Percentiles rank a stretch among this genome's conserved stretches.
Evolutionary conservation across 1,140 invertebrate species (phyloP).

Genomic region (Rhizoglyphus robini): DNA sequence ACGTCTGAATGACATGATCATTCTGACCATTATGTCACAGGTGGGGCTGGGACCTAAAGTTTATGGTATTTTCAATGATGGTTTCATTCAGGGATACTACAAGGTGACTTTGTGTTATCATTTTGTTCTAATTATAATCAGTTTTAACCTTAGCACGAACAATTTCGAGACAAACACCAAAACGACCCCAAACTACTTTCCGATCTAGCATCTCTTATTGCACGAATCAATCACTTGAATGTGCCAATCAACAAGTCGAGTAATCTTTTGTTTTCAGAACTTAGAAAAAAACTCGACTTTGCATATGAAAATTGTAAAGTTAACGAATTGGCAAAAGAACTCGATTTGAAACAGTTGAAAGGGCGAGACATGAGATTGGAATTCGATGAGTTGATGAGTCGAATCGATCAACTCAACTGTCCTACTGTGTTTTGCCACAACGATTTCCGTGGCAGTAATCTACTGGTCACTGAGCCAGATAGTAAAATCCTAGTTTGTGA

Average conservation of each 20-base stretch:
- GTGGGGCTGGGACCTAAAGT: conserved; percentile 3
- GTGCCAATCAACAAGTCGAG: not conserved
- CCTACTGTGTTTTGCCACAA: not conserved
- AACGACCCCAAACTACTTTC: not conserved
- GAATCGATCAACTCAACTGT: not conserved
- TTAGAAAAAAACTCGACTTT: not conserved
- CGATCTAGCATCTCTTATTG: not conserved
- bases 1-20: conserved; percentile 12
- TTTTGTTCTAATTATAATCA: not conserved
- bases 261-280: not conserved
- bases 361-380: not conserved
- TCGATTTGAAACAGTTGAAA: not conserved
- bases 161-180: conserved; percentile 1
- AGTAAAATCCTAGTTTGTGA: not conserved
- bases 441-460: not conserved
- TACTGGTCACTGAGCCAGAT: not conserved
- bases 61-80: conserved; percentile 17
- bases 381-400: not conserved
- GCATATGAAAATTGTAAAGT: not conserved
- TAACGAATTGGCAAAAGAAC: not conserved
- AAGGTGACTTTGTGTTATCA: not conserved
- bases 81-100: not conserved
- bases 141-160: not conserved
- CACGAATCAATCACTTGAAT: not conserved
- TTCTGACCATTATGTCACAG: conserved; percentile 3